phyloP scores from a whole-genome alignment of 2,113 vertebrate genomes.

The Marmota flaviventris region DNA sequence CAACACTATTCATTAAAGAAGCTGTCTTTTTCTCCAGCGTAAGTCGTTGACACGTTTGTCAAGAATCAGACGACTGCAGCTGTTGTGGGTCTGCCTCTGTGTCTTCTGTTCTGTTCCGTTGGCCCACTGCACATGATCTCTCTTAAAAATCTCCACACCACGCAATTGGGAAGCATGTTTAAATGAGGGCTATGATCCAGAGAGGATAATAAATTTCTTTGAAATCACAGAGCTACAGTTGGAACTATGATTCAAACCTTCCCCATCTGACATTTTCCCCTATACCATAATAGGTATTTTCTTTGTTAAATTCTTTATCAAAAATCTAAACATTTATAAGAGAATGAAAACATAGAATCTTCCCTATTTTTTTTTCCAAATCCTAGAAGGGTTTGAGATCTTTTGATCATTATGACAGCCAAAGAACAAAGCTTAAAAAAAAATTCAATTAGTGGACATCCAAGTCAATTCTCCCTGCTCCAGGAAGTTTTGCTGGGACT shows the following conservation, averaged over 20 bases:
- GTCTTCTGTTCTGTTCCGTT: too few relatives aligned
- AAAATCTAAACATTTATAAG: background rate
- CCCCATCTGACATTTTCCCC: background rate
- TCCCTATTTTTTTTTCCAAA: background rate
- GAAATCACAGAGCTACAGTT: background rate
- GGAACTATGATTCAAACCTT: background rate
- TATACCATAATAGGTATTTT: background rate
- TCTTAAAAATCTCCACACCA: background rate
- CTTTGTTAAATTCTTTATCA: background rate
- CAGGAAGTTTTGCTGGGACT: background rate
- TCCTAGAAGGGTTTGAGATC: background rate
- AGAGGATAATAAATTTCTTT: background rate
- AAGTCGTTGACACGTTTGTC: too few relatives aligned
- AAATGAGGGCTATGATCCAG: background rate
- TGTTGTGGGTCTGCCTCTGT: too few relatives aligned
- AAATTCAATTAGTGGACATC: background rate
- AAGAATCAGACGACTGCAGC: too few relatives aligned
- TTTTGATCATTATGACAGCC: background rate
- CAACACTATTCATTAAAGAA: too few relatives aligned
- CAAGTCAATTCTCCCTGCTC: background rate
- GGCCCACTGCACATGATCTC: too few relatives aligned
- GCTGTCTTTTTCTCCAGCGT: too few relatives aligned
- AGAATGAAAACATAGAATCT: background rate
- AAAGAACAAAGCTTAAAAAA: constrained; percentile 29
- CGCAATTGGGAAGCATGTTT: background rate